phyloP scores from a whole-genome alignment of 1,140 invertebrate species.

The Piezodorus guildinii region DNA sequence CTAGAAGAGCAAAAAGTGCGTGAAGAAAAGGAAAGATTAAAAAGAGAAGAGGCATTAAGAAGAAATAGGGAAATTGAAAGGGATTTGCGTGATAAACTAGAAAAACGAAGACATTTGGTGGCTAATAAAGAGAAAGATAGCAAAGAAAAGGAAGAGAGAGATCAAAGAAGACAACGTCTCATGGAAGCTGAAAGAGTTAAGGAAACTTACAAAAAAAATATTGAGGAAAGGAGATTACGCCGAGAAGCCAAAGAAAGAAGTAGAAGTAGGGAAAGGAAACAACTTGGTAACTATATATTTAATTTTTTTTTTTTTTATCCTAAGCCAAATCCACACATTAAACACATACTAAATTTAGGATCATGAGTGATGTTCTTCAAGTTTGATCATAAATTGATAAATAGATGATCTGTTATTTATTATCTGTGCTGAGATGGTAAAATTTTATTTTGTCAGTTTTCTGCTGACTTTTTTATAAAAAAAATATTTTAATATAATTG shows the following conservation, averaged over 20 bases:
- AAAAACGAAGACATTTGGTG: conserved; percentile 10
- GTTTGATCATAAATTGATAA: no score
- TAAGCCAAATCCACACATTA: no score
- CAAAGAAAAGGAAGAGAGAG: conserved; percentile 13
- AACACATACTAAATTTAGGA: no score
- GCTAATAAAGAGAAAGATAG: conserved; percentile 14
- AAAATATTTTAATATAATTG: no score
- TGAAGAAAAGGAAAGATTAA: conserved; percentile 19
- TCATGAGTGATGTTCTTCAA: no score
- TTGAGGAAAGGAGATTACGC: conserved; percentile 26
- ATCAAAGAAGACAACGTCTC: conserved; percentile 21
- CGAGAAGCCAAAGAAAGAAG: conserved; percentile 26
- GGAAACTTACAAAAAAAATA: conserved; percentile 27
- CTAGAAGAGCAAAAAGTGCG: conserved; percentile 17
- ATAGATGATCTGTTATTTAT: no score
- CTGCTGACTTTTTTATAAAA: no score
- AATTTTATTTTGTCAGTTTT: no score
- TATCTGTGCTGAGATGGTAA: no score
- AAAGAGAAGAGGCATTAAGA: conserved; percentile 13
- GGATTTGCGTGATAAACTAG: conserved; percentile 12
- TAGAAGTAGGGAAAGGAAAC: conserved; percentile 23
- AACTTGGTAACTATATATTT: conserved; percentile 14
- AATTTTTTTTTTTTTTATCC: no score
- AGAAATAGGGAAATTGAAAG: conserved; percentile 1
- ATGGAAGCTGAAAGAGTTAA: conserved; percentile 28